These are phyloP conservation scores for Paracanthobrama guichenoti DNA, from an alignment of 2,113 vertebrate species.

Conservation along the genomic window DNA sequence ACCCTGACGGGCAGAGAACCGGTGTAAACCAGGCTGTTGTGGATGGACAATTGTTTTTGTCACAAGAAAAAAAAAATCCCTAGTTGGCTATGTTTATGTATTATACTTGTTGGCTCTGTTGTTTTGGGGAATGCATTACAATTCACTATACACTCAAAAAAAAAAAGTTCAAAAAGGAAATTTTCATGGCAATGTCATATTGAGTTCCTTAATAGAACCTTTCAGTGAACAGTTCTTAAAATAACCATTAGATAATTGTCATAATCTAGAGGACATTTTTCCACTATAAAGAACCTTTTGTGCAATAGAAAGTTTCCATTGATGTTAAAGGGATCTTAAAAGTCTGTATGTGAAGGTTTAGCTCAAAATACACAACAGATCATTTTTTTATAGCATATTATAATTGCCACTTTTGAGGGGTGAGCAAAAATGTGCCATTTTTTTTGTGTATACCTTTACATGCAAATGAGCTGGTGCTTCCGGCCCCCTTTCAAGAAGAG, in stretches of 20 bases:
- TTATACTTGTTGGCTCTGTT: neutral
- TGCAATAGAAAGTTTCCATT: neutral
- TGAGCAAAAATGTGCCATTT: too few species aligned
- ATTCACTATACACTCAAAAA: neutral
- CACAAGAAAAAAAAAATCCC: neutral
- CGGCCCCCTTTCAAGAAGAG: too few species aligned
- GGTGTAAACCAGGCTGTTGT: slow-evolving; percentile 1
- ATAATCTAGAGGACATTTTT: neutral
- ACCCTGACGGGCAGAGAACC: neutral
- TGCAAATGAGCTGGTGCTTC: too few species aligned
- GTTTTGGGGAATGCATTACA: neutral
- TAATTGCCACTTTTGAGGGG: too few species aligned
- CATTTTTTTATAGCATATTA: too few species aligned
- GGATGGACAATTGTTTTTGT: neutral
- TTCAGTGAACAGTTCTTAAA: neutral
- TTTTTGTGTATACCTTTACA: too few species aligned
- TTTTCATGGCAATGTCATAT: too few species aligned
- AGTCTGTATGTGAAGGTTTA: too few species aligned
- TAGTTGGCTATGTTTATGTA: neutral
- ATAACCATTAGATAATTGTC: too few species aligned
- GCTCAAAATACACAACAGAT: too few species aligned
- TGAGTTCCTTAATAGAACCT: neutral
- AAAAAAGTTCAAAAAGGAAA: too few species aligned
- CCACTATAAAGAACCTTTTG: neutral
- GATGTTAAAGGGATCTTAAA: neutral